phyloP scores from a whole-genome alignment of 2,797 vertebrate genomes.

The Danio tinwini region DNA sequence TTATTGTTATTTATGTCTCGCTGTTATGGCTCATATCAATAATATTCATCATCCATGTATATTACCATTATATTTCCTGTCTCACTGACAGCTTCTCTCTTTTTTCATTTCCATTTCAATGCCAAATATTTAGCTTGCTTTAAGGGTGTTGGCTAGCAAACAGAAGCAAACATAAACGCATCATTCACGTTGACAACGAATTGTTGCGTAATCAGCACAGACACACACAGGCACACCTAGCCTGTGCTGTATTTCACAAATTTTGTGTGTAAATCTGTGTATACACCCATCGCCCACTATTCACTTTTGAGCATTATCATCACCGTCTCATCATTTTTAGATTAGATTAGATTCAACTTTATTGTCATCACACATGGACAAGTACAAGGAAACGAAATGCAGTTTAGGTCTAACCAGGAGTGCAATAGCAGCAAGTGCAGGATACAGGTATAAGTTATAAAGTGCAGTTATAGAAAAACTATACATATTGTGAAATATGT shows the following conservation, averaged over 20 bases:
- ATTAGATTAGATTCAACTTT: no score
- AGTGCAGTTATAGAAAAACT: no score
- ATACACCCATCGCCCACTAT: neutral
- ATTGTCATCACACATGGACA: no score
- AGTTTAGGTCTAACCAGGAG: no score
- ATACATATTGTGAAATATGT: no score
- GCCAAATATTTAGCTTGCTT: constrained; percentile 26
- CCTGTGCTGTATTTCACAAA: neutral
- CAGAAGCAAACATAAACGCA: neutral
- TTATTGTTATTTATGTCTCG: no score
- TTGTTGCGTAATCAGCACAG: constrained; percentile 17
- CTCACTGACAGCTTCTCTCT: neutral
- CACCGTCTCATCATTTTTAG: neutral
- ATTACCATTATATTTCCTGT: neutral
- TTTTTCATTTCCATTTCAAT: neutral
- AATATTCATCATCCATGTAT: neutral
- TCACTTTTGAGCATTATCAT: neutral
- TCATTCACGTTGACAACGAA: neutral
- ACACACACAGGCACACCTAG: neutral
- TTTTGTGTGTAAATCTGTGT: neutral
- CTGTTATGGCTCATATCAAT: no score
- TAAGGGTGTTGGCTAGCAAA: constrained; percentile 40
- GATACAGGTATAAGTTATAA: no score
- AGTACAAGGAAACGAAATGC: no score
- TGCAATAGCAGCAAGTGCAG: no score